phyloP scores from a whole-genome alignment of 2,113 vertebrate species.

The Stictonetta naevosa region DNA sequence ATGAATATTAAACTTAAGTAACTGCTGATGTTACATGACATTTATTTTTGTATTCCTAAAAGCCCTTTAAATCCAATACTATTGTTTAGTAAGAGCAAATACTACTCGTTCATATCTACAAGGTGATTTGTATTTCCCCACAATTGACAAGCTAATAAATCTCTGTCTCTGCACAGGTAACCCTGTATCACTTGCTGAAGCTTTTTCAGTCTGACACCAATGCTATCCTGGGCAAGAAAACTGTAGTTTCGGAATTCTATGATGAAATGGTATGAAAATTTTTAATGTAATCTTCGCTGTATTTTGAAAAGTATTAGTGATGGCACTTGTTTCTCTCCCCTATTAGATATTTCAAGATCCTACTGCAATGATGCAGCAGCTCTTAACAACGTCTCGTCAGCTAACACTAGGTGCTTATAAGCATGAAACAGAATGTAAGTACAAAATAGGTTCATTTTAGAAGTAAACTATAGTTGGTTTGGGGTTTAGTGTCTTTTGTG shows the following conservation, averaged over 20 bases:
- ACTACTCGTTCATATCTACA: neutral
- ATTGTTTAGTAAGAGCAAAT: neutral
- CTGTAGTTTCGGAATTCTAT: conserved; percentile 98
- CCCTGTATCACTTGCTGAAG: conserved; percentile 96
- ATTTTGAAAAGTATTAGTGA: neutral
- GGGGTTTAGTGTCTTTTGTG: neutral
- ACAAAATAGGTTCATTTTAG: neutral
- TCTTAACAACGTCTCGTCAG: conserved; percentile 95
- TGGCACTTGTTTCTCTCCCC: neutral
- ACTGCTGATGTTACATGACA: neutral
- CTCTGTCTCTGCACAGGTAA: conserved; percentile 82
- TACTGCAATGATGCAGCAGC: conserved; percentile 99
- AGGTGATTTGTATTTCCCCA: neutral
- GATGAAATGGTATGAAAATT: conserved; percentile 92
- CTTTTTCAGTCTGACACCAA: conserved; percentile 98
- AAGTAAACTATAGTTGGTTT: neutral
- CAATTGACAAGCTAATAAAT: neutral
- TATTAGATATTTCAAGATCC: conserved; percentile 97
- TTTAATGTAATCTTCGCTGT: neutral
- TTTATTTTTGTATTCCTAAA: neutral
- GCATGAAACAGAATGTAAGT: conserved; percentile 98
- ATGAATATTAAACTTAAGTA: neutral
- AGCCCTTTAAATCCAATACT: neutral
- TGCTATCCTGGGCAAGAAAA: conserved; percentile 96
- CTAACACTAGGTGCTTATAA: conserved; percentile 96